These are phyloP conservation scores for Amazona ochrocephala DNA, from an alignment of 2,797 vertebrate genomes.

Conservation along the genomic window DNA sequence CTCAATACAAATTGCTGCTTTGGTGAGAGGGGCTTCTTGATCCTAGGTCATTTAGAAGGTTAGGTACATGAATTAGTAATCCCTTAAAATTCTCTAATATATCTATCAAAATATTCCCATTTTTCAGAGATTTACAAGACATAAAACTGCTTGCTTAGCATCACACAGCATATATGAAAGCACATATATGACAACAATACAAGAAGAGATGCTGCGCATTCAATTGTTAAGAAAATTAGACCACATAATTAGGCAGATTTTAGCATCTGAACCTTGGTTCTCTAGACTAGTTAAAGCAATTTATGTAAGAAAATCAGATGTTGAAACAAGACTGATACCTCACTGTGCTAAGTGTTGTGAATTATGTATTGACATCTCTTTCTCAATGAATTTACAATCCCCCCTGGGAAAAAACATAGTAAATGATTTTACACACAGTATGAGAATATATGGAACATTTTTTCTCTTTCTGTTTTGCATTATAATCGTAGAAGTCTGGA, in stretches of 20 bases:
- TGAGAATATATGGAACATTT: not conserved
- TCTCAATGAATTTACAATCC: not conserved
- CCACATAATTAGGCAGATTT: not conserved
- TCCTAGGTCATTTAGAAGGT: not conserved
- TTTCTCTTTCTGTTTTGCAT: not conserved
- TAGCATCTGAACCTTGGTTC: not conserved
- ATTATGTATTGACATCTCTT: not conserved
- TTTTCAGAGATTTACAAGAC: not conserved
- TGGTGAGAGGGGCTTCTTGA: not conserved
- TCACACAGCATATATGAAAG: not conserved
- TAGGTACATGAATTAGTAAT: not conserved
- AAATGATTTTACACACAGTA: not conserved
- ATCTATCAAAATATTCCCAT: not conserved
- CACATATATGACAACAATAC: rapidly evolving
- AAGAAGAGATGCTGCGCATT: not conserved
- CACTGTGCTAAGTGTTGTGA: not conserved
- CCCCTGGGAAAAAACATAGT: not conserved
- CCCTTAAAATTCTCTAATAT: not conserved
- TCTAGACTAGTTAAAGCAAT: not conserved
- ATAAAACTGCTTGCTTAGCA: not conserved
- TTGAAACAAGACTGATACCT: not conserved
- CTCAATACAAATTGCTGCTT: not conserved
- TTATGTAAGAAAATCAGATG: not conserved
- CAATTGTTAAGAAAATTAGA: not conserved
- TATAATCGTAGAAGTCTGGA: not conserved